These are phyloP conservation scores for Tachysurus fulvidraco DNA, from an alignment of 2,113 vertebrate genomes.

Conservation along the genomic window DNA sequence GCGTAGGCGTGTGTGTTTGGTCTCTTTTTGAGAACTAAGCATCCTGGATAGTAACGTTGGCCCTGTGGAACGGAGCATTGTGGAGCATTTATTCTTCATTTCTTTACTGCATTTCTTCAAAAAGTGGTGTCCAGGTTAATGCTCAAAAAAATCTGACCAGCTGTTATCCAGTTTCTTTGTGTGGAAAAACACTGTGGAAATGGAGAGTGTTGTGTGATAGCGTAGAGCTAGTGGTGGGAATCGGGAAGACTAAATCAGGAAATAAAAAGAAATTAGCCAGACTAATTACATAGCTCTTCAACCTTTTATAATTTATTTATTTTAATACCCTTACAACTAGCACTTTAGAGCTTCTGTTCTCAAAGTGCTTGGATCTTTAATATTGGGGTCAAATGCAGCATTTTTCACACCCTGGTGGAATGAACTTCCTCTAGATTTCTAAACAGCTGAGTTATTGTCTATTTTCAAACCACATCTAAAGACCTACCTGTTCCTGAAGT, in stretches of 20 bases:
- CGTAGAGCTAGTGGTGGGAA: neutral
- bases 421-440: no score
- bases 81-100: neutral
- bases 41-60: neutral
- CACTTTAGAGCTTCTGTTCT: neutral
- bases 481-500: no score
- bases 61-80: neutral
- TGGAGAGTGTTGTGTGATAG: neutral
- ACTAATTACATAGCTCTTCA: neutral
- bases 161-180: neutral
- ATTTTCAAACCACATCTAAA: no score
- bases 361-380: neutral
- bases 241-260: neutral
- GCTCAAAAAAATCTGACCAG: neutral
- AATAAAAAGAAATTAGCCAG: neutral
- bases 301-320: neutral
- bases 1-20: constrained; percentile 23
- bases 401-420: no score
- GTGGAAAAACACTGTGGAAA: neutral
- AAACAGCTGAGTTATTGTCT: no score
- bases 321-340: no score
- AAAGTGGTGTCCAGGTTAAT: neutral
- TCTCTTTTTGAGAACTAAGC: neutral
- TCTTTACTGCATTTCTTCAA: neutral
- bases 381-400: neutral